phyloP scores from a whole-genome alignment of 1,140 invertebrate genomes.

The Babylonia areolata region DNA sequence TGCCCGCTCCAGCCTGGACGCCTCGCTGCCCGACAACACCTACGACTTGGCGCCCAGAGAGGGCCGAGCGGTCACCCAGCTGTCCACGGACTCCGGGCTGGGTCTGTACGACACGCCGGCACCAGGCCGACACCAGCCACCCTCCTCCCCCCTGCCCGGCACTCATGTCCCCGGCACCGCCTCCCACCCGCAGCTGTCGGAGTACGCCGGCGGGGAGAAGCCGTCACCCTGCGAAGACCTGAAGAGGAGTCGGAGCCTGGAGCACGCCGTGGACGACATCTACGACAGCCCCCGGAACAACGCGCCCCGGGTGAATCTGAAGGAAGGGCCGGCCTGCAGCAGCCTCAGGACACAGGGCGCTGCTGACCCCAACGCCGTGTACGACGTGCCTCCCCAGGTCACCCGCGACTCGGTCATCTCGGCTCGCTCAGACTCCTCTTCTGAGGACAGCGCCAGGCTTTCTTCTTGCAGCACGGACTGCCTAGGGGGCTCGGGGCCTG shows the following conservation, averaged over 20 bases:
- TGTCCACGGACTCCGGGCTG: slow-evolving; percentile 60
- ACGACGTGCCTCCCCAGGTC: slow-evolving; percentile 77
- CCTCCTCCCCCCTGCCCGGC: slow-evolving; percentile 5
- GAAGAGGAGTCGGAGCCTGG: slow-evolving; percentile 45
- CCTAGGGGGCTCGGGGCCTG: slow-evolving; percentile 50
- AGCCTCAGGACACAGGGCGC: slow-evolving; percentile 33
- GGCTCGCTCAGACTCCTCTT: slow-evolving; percentile 63
- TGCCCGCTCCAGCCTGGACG: slow-evolving; percentile 76
- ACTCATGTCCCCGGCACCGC: slow-evolving; percentile 27
- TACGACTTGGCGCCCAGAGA: slow-evolving; percentile 72
- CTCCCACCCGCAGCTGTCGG: slow-evolving; percentile 27
- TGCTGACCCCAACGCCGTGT: slow-evolving; percentile 60
- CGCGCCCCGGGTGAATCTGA: slow-evolving; percentile 48
- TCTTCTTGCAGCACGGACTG: slow-evolving; percentile 68
- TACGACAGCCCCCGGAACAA: slow-evolving; percentile 68
- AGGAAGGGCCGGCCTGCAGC: slow-evolving; percentile 17
- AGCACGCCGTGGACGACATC: slow-evolving; percentile 65
- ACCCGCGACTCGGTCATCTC: slow-evolving; percentile 72
- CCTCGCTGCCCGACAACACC: slow-evolving; percentile 72
- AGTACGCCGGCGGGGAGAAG: not conserved
- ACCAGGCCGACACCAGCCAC: slow-evolving; percentile 33
- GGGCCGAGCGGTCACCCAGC: slow-evolving; percentile 50
- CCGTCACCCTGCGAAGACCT: slow-evolving; percentile 38
- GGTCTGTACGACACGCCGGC: slow-evolving; percentile 62
- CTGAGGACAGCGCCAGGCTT: slow-evolving; percentile 59